Conservation (phyloP, 2,888 invertebrate species). For the Melanophora roralis region DNA sequence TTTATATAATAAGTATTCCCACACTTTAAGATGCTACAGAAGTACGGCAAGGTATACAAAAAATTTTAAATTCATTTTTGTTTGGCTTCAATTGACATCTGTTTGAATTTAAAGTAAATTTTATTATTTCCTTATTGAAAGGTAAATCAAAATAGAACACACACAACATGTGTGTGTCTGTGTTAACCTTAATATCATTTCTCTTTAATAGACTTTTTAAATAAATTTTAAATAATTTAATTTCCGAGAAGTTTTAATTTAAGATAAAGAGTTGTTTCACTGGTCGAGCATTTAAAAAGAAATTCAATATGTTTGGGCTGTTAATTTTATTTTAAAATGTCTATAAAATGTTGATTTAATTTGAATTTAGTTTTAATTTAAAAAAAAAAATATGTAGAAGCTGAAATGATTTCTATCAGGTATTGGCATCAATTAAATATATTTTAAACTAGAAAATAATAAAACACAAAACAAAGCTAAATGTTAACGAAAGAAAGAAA, state of each 20-base stretch:
- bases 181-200: slow-evolving; percentile 9
- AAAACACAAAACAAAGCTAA: neutral
- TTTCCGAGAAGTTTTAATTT: slow-evolving; percentile 35
- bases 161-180: slow-evolving; percentile 41
- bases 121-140: slow-evolving; percentile 20
- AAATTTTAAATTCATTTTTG: neutral
- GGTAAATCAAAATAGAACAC: slow-evolving; percentile 42
- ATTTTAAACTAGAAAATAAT: neutral
- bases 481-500: slow-evolving; percentile 7
- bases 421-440: slow-evolving; percentile 56
- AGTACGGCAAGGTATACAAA: neutral
- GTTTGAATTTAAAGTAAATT: slow-evolving; percentile 31
- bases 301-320: slow-evolving; percentile 57
- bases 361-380: slow-evolving; percentile 50
- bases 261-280: neutral
- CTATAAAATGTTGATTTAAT: slow-evolving; percentile 45
- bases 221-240: slow-evolving; percentile 43
- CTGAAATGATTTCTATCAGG: slow-evolving; percentile 48
- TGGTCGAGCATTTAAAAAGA: slow-evolving; percentile 47
- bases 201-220: slow-evolving; percentile 29
- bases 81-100: slow-evolving; percentile 41
- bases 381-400: slow-evolving; percentile 45
- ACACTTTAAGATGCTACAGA: slow-evolving; percentile 9
- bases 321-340: slow-evolving; percentile 49
- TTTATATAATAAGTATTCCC: slow-evolving; percentile 8